These are phyloP conservation scores for Pristionchus japonicus DNA, from an alignment of 2,888 invertebrate species.

Conservation along the genomic window DNA sequence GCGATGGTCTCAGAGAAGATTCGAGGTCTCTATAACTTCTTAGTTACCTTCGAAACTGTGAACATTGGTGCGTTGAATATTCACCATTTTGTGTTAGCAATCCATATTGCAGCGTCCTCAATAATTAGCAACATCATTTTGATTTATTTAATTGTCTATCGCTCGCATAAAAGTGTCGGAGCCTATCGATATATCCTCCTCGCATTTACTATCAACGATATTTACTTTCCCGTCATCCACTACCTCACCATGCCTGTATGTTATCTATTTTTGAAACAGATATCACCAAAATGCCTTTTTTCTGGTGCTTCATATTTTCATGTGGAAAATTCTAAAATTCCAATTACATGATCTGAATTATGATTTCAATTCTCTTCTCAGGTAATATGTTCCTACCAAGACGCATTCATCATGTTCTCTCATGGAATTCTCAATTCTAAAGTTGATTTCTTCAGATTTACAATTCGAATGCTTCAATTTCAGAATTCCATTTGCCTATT, in stretches of 20 bases:
- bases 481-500: not conserved
- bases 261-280: too few relatives aligned
- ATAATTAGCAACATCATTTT: not conserved
- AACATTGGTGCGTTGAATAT: not conserved
- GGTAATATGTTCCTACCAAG: not conserved
- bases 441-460: not conserved
- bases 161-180: not conserved
- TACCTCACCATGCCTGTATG: not conserved
- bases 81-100: not conserved
- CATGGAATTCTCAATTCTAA: not conserved
- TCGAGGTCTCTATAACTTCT: not conserved
- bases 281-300: not conserved
- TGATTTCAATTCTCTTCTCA: not conserved
- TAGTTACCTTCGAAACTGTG: not conserved
- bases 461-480: not conserved
- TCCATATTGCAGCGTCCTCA: not conserved
- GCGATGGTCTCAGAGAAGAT: not conserved
- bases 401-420: conserved; percentile 8
- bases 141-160: not conserved
- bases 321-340: too few relatives aligned
- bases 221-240: not conserved
- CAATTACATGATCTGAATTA: too few relatives aligned
- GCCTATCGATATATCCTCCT: not conserved
- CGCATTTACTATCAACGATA: not conserved
- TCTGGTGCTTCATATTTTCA: too few relatives aligned